Base-by-base conservation (phyloP, 1,140 invertebrate genomes). In the Drosophila orosa region DNA sequence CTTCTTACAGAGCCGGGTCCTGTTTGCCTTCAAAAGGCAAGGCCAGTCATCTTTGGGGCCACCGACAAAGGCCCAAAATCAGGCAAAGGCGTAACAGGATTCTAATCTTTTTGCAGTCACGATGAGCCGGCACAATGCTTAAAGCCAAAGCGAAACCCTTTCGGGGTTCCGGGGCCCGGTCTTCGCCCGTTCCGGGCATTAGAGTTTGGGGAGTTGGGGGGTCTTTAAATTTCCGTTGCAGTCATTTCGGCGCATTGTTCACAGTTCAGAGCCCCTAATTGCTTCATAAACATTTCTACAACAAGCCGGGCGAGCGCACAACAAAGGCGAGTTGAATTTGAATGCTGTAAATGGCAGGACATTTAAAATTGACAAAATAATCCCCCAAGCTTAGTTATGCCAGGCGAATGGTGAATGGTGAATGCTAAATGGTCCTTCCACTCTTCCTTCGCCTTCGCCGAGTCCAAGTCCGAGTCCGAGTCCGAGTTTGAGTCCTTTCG, bases 281-380 rank as follows among this genome's bases (percentile, higher is more conserved):
- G 84, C 84, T 89, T 89, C 84, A 89, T 89, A 86, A 86, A 86
- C 83, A 86, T 86, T 86, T 86, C 69, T 79, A 85, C 82, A 85
- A 81, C 78, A 69, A 73, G 78, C 59, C 37, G 54, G 73, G 60
- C 13, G 8, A 15, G 54, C 71, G 54, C 71, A 80, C 33, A 80
- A 85, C 77, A 89, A 89, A 65, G 76, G 80, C 27, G 67, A 80
- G 82, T 73, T 68, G 74, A 80, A 89, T 89, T 83, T 77, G 78
- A 84, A 84, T 80, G 73, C 84, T 89, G 84, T 89, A 89, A 89
- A 89, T 89, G 84, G 84, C 84, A 89, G 84, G 77, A 89, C 84
- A 89, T 89, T 89, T 78, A 87, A 89, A 89, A 89, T 89, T 89
- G 84, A 89, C 84, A 89, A 89, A 89, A 89, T 89, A 89, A 89